Percentiles rank a stretch among this genome's conserved stretches.
phyloP scores from a whole-genome alignment of 2,888 invertebrate genomes.

The Apotomis capreana region DNA sequence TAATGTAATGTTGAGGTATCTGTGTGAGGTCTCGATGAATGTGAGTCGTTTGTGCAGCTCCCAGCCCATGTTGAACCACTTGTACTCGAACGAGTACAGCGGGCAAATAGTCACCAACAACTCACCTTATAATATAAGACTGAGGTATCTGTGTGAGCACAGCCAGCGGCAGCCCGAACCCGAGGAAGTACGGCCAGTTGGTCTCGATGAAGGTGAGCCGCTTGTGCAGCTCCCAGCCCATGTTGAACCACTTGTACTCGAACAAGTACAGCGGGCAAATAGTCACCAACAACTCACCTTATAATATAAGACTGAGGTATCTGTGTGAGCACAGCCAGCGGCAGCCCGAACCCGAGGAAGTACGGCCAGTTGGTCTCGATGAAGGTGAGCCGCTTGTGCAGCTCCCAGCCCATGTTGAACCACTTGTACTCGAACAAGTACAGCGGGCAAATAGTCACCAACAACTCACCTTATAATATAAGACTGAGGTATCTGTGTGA shows the following conservation, averaged over 20 bases:
- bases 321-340: too few relatives aligned
- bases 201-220: slow-evolving; percentile 94
- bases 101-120: slow-evolving; percentile 16
- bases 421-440: too few relatives aligned
- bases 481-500: too few relatives aligned
- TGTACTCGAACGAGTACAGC: slow-evolving; percentile 91
- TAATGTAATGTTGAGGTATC: slow-evolving; percentile 89
- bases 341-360: too few relatives aligned
- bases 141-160: slow-evolving; percentile 91
- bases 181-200: slow-evolving; percentile 98
- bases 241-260: slow-evolving; percentile 99
- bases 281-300: too few relatives aligned
- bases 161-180: slow-evolving; percentile 96
- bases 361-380: too few relatives aligned
- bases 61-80: slow-evolving; percentile 99
- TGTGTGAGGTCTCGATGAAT: slow-evolving; percentile 94
- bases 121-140: slow-evolving; percentile 90
- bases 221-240: slow-evolving; percentile 97
- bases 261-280: slow-evolving; percentile 98
- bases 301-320: too few relatives aligned
- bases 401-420: too few relatives aligned
- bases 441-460: too few relatives aligned
- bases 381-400: too few relatives aligned
- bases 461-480: too few relatives aligned
- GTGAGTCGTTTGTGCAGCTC: slow-evolving; percentile 93